Base-by-base conservation (phyloP, 2,113 vertebrate species). In the Neoarius graeffei region DNA sequence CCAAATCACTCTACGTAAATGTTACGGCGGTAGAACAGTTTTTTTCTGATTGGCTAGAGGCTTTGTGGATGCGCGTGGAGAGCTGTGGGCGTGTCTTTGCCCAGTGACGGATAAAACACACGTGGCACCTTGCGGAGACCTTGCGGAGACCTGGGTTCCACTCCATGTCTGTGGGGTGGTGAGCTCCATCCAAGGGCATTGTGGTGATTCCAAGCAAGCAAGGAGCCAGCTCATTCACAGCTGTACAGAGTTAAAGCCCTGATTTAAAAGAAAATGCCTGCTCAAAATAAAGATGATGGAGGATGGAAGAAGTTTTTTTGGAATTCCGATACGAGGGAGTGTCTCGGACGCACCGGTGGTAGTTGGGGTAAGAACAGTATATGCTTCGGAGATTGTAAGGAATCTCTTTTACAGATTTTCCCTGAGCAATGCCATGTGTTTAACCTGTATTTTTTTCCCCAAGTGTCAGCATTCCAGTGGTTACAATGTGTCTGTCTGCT, bases 271-370 rank as follows among this genome's bases (percentile, higher is more conserved):
- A 88, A 76, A 88, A 96, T 96, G 96, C 94, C 96, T 57, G 93
- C 94, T 83, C 94, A 94, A 0, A 96, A 97, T 86, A 96, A 97
- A 93, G 96, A 97, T 0, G 96, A 96, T 7, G 97, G 97, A 54
- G 95, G 96, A 14, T 98, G 97, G 97, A 97, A 97, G 96, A 95
- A 95, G 94, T 97, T 97, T 87, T 15, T 98, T 88, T 98, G 96
- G 96, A 92, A 98, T 91, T 97, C 97, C 0, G 97, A 98, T 87
- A 97, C 93, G 77, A 96, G 96, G 89, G 97, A 98, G 92, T 92
- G 97, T 86, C 84, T 98, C 15, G 97, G 97, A 84, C 95, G 97
- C 4, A 98, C 97, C 1, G 97, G 97, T 0, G 88, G 95, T 80
- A 98, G 97, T 17, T 98, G 97, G 97, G 95, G 97, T 98, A 90